phyloP scores from a whole-genome alignment of 1,140 invertebrate genomes.

The Maniola jurtina region DNA sequence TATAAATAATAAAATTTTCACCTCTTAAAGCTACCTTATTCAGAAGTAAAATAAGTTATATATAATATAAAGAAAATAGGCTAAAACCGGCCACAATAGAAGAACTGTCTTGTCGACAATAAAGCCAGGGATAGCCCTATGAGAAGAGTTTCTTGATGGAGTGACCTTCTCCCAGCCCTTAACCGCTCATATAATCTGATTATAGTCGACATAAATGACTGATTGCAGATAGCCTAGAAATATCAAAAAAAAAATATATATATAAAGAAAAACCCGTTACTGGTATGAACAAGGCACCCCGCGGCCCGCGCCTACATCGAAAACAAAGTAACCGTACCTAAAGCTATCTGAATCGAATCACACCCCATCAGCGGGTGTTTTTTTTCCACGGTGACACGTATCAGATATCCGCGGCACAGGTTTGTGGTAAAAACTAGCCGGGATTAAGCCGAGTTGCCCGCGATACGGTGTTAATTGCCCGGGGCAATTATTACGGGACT shows the following conservation, averaged over 20 bases:
- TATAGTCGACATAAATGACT: no score
- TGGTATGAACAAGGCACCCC: background rate
- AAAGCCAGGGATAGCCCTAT: no score
- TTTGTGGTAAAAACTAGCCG: slow-evolving; percentile 46
- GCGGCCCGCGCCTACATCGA: background rate
- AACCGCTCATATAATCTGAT: no score
- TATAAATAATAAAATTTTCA: no score
- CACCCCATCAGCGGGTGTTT: slow-evolving; percentile 14
- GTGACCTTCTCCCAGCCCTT: no score
- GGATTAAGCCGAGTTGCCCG: slow-evolving; percentile 38
- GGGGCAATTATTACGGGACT: slow-evolving; percentile 45
- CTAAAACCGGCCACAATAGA: no score
- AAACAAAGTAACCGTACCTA: slow-evolving; percentile 4
- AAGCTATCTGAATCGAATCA: slow-evolving; percentile 26
- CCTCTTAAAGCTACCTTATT: no score
- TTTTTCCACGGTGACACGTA: slow-evolving; percentile 29
- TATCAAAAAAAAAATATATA: background rate
- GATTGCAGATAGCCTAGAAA: no score
- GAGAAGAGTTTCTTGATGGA: no score
- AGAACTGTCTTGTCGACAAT: no score
- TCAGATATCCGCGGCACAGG: slow-evolving; percentile 33
- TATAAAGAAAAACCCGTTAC: background rate
- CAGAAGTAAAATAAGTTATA: no score
- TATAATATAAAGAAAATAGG: no score
- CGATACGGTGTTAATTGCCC: slow-evolving; percentile 43